phyloP scores from a whole-genome alignment of 2,797 vertebrate genomes.

The Anguilla anguilla region DNA sequence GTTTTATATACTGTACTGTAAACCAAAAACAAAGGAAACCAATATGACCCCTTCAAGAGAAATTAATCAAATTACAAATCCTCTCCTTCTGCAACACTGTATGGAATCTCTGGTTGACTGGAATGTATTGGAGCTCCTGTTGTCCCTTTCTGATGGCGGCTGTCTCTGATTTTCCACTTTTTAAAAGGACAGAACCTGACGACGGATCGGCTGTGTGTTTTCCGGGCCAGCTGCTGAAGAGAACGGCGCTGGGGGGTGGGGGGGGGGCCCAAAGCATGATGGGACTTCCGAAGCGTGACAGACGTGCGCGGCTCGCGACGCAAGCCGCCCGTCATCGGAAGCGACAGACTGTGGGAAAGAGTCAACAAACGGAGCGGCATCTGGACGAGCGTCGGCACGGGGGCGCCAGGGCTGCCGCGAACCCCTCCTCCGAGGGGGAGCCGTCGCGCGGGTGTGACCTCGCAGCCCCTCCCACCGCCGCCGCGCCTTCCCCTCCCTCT shows the following conservation, averaged over 20 bases:
- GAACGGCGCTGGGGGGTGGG: neutral
- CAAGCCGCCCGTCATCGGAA: neutral
- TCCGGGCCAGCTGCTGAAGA: neutral
- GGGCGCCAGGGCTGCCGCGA: neutral
- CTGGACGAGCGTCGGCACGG: neutral
- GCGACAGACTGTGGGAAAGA: conserved; percentile 14
- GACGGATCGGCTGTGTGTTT: neutral
- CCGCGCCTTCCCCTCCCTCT: neutral
- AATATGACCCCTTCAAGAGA: neutral
- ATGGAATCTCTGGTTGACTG: neutral
- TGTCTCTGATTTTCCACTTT: neutral
- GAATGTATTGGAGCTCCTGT: too few species aligned
- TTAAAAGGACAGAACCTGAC: neutral
- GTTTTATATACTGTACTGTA: too few species aligned
- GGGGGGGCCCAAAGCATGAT: neutral
- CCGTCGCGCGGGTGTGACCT: conserved; percentile 5
- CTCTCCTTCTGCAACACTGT: neutral
- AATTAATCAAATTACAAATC: neutral
- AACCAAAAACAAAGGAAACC: neutral
- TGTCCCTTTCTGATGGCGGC: neutral
- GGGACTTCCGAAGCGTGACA: conserved; percentile 10
- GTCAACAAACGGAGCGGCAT: neutral
- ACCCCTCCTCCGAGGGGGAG: neutral
- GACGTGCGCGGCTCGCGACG: neutral
- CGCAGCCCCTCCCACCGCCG: neutral